Evolutionary conservation across 2,797 vertebrate genomes (phyloP).

Genomic region (Girardinus metallicus): DNA sequence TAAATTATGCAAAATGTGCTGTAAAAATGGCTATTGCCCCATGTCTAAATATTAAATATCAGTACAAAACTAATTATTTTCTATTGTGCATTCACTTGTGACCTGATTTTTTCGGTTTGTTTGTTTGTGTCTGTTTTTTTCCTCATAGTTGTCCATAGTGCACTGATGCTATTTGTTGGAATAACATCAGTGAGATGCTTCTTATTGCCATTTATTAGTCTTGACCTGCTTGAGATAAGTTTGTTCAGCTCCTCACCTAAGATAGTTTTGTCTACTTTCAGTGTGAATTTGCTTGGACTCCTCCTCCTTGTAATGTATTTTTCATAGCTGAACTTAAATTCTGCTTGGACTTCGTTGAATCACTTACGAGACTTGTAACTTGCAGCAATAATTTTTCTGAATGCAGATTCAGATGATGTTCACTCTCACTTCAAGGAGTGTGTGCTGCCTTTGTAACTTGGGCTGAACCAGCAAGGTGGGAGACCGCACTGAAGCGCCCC

Average conservation of each 20-base stretch:
- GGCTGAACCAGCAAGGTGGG: too few species aligned
- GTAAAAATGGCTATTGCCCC: constrained; percentile 93
- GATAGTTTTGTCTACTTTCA: neutral
- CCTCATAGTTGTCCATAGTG: neutral
- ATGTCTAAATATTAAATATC: constrained; percentile 98
- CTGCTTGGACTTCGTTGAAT: neutral
- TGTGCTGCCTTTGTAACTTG: too few species aligned
- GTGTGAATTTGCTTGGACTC: neutral
- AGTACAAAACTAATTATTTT: constrained; percentile 76
- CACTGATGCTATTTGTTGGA: neutral
- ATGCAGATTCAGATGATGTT: neutral
- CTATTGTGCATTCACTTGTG: constrained; percentile 19
- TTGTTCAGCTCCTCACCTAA: neutral
- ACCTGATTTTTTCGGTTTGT: neutral
- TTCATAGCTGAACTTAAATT: neutral
- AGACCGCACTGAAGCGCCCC: too few species aligned
- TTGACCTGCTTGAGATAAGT: neutral
- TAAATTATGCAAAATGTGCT: constrained; percentile 97
- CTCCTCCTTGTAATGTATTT: neutral
- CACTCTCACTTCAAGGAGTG: neutral
- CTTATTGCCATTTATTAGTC: neutral
- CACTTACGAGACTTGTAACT: neutral
- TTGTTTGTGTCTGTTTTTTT: neutral
- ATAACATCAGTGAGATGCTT: neutral
- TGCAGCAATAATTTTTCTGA: neutral